Conservation (phyloP, 2,113 vertebrate genomes). For the Mola mola region DNA sequence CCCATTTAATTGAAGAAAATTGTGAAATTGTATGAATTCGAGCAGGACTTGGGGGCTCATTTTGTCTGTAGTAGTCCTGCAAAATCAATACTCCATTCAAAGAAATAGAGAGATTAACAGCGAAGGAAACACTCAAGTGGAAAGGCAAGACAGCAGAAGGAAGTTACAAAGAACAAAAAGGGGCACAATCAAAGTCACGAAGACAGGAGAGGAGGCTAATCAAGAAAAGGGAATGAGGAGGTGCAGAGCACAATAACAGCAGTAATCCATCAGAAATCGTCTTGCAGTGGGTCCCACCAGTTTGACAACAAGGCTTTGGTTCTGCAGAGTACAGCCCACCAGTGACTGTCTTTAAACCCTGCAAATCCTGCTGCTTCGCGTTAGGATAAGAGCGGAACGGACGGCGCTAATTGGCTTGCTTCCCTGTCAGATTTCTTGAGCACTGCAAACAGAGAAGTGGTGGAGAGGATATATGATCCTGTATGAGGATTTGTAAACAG, state of each 20-base stretch:
- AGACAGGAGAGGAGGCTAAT: neutral
- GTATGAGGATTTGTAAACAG: constrained; percentile 72
- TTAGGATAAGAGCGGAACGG: constrained; percentile 70
- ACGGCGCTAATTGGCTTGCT: constrained; percentile 73
- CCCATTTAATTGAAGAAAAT: constrained; percentile 38
- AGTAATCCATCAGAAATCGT: constrained; percentile 50
- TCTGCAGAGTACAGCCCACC: constrained; percentile 38
- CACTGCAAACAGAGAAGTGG: constrained; percentile 13
- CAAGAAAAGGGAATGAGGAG: constrained; percentile 7
- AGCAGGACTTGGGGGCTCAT: constrained; percentile 8
- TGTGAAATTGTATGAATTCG: constrained; percentile 13
- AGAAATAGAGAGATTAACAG: neutral
- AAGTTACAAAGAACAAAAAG: neutral
- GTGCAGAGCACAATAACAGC: constrained; percentile 11
- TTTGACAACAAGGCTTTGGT: constrained; percentile 57
- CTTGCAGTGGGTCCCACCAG: constrained; percentile 11
- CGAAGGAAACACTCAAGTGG: neutral
- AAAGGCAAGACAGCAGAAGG: neutral
- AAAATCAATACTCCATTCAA: constrained; percentile 25
- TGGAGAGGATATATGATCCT: constrained; percentile 26
- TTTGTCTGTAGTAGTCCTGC: constrained; percentile 7
- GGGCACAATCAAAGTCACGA: neutral
- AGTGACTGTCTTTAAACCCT: constrained; percentile 54
- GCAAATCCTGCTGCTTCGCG: constrained; percentile 51
- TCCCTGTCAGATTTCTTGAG: constrained; percentile 67